A percentile compares a stretch with the other conserved stretches of the same genome.
phyloP scores from a whole-genome alignment of 2,113 vertebrate genomes.

The Myrmophylax atrothorax region DNA sequence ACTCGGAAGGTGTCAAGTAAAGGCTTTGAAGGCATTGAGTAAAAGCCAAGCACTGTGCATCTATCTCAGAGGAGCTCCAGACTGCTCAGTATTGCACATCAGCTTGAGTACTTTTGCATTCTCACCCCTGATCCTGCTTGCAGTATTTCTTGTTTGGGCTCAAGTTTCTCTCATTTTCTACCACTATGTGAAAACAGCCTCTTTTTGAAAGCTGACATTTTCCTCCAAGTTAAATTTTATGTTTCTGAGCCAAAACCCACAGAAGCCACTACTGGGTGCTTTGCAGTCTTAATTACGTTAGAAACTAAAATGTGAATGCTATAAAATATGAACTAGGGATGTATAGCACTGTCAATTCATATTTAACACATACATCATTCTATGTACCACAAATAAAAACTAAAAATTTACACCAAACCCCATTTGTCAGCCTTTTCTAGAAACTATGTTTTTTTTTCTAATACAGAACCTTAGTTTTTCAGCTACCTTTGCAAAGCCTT shows the following conservation, averaged over 20 bases:
- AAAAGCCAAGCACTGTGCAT: neutral
- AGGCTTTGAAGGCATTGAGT: neutral
- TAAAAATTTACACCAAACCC: neutral
- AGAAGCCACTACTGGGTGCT: constrained; percentile 35
- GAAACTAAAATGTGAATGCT: neutral
- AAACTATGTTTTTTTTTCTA: neutral
- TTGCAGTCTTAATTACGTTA: constrained; percentile 31
- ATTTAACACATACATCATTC: neutral
- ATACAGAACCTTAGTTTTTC: neutral
- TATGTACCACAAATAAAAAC: neutral
- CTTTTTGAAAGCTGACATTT: constrained; percentile 17
- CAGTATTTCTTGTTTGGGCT: neutral
- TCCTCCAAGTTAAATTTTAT: neutral
- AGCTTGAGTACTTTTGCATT: neutral
- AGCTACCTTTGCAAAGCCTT: neutral
- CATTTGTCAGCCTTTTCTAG: neutral
- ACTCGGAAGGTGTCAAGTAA: neutral
- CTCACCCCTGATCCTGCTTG: neutral
- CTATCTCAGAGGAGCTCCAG: neutral
- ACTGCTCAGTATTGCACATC: neutral
- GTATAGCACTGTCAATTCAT: neutral
- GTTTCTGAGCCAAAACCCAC: constrained; percentile 30
- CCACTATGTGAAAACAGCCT: neutral
- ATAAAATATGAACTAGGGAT: neutral
- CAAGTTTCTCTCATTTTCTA: neutral